phyloP scores from a whole-genome alignment of 53 echinoderm and acorn worm genomes.

The Holothuria scabra region DNA sequence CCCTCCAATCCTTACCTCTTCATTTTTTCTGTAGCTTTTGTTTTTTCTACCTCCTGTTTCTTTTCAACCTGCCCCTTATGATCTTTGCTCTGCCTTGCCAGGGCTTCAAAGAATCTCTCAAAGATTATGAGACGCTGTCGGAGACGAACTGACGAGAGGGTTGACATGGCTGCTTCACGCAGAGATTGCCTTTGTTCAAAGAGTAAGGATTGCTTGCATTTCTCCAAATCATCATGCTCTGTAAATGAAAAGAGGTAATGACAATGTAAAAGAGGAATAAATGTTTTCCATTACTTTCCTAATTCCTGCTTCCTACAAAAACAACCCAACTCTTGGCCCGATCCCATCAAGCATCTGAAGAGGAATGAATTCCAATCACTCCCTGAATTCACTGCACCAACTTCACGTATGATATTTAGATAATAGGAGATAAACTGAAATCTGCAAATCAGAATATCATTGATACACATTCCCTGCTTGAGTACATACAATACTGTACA shows the following conservation, averaged over 20 bases:
- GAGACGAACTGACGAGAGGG: constrained; percentile 84
- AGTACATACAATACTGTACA: no score
- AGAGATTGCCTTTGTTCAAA: constrained; percentile 81
- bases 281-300: no score
- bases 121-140: constrained; percentile 90
- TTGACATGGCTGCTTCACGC: constrained; percentile 85
- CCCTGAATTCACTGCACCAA: no score
- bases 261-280: no score
- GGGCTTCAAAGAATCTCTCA: constrained; percentile 90
- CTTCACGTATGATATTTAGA: no score
- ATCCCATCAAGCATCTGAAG: no score
- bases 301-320: no score
- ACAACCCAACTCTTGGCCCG: no score
- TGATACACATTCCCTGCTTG: no score
- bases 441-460: no score
- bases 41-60: constrained; percentile 51
- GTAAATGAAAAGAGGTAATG: not conserved
- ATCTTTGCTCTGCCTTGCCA: constrained; percentile 87
- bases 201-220: constrained; percentile 79
- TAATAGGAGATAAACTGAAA: no score
- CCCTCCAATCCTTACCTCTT: not conserved
- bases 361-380: no score
- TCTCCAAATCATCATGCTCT: constrained; percentile 75
- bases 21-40: constrained; percentile 31
- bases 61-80: constrained; percentile 77